phyloP scores from a whole-genome alignment of 2,113 vertebrate species.

The Poeciliopsis occidentalis region DNA sequence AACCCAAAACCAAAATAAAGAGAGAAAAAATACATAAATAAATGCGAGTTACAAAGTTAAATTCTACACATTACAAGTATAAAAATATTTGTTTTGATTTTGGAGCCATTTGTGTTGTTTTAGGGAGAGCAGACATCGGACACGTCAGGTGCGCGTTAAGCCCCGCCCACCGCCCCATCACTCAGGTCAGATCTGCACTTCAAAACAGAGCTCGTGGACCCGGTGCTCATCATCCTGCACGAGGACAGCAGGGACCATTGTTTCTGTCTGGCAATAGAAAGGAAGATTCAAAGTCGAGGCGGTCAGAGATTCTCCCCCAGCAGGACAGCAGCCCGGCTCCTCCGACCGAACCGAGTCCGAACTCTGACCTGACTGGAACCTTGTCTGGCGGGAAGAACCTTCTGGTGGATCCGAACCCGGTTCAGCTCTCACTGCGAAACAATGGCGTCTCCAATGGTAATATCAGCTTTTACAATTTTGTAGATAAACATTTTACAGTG shows the following conservation, averaged over 20 bases:
- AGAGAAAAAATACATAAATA: too few relatives aligned
- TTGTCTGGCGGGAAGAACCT: constrained; percentile 24
- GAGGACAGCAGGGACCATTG: not conserved
- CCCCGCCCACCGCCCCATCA: constrained; percentile 31
- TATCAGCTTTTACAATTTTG: not conserved
- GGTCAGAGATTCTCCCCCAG: not conserved
- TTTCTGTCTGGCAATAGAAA: constrained; percentile 27
- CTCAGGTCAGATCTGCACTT: constrained; percentile 16
- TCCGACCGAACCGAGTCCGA: constrained; percentile 38
- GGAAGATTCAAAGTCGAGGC: constrained; percentile 53
- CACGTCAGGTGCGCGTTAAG: constrained; percentile 49
- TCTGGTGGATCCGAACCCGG: constrained; percentile 33
- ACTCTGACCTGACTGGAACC: not conserved
- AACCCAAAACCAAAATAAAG: too few relatives aligned
- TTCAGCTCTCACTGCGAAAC: not conserved
- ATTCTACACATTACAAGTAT: too few relatives aligned
- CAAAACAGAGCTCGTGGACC: constrained; percentile 16
- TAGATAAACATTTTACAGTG: not conserved
- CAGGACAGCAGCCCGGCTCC: constrained; percentile 74
- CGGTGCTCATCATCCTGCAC: not conserved
- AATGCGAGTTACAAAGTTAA: too few relatives aligned
- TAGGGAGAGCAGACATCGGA: constrained; percentile 41
- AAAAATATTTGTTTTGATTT: too few relatives aligned
- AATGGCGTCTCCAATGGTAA: constrained; percentile 60
- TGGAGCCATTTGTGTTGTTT: too few relatives aligned